Conservation (phyloP, 1,140 invertebrate genomes). For the Aphelenchoides avenae region DNA sequence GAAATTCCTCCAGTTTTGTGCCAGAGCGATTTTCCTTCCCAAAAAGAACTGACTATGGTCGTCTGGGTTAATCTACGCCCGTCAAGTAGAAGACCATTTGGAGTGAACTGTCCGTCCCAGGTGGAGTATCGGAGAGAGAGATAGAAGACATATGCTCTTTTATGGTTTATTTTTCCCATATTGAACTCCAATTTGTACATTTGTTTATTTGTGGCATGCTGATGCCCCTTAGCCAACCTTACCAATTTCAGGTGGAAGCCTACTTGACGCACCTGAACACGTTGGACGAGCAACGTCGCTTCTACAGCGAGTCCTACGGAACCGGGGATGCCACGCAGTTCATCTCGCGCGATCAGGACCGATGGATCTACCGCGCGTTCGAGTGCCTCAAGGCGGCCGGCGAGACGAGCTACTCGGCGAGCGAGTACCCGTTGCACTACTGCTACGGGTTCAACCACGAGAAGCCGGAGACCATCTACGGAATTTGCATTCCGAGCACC, state of each 20-base stretch:
- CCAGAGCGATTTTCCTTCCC: too few species aligned
- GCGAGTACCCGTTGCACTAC: constrained; percentile 56
- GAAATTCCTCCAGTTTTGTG: too few species aligned
- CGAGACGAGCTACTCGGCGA: constrained; percentile 52
- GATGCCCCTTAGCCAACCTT: too few species aligned
- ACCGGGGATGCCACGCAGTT: constrained; percentile 34
- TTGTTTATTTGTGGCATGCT: too few species aligned
- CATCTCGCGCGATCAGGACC: constrained; percentile 49
- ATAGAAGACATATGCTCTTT: too few species aligned
- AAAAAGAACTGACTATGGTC: too few species aligned
- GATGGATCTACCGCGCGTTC: constrained; percentile 57
- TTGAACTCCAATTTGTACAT: too few species aligned
- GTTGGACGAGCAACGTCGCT: constrained; percentile 35
- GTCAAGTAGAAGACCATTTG: too few species aligned
- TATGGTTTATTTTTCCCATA: not conserved
- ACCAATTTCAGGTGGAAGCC: constrained; percentile 27
- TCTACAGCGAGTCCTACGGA: constrained; percentile 32
- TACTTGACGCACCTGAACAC: constrained; percentile 36
- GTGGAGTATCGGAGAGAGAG: too few species aligned
- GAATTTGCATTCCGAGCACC: constrained; percentile 53
- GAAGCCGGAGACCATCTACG: constrained; percentile 41
- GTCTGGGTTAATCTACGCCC: too few species aligned
- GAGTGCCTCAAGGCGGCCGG: constrained; percentile 56
- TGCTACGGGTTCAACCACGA: constrained; percentile 51
- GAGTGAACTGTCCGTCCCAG: too few species aligned